Evolutionary conservation across 2,113 vertebrate species (phyloP), one percentile per base, ranked within the genome.

Genomic region (Marmota flaviventris): DNA sequence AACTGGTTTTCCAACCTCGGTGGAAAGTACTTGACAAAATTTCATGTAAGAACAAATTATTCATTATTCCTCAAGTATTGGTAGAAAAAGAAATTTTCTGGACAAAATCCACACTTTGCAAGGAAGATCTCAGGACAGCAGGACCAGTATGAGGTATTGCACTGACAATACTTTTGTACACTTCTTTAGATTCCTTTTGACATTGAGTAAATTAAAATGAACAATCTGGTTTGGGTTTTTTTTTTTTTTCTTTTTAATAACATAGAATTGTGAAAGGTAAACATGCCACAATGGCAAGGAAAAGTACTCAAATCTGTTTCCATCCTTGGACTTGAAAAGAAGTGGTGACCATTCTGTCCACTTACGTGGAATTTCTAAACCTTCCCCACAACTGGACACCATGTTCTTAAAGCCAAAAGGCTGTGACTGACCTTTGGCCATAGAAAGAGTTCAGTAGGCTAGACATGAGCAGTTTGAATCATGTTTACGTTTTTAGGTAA

Each of bases 251-350:
- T 88, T 91, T 88, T 92, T 32, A 78, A 77, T 83, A 77, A 77
- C 72, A 42, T 22, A 20, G 37, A 95, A 58, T 5, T 58, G 2
- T 65, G 14, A 85, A 72, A 53, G 45, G 90, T 53, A 91, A 84
- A 39, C 18, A 87, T 24, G 18, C n/a, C 20, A 78, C 75, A 75
- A 37, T 67, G 24, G 8, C 32, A 75, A 95, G 29, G 12, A 53
- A 79, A 91, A 84, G 18, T 69, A 75, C n/a, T 65, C 87, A 91
- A 63, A 34, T 87, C 39, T 91, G 14, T 83, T 61, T 93, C 67
- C 37, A 53, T 86, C 22, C 25, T 73, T 84, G n/a, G 29, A 82
- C 39, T 88, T 88, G 25, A 93, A 87, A 76, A 87, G 83, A 34
- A 93, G 37, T 6, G 53, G 8, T 69, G 58, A 69, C 14, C 29